Percentiles rank a stretch among this genome's conserved stretches.
phyloP scores from a whole-genome alignment of 2,888 invertebrate species.

The Zygogramma bicolorata region DNA sequence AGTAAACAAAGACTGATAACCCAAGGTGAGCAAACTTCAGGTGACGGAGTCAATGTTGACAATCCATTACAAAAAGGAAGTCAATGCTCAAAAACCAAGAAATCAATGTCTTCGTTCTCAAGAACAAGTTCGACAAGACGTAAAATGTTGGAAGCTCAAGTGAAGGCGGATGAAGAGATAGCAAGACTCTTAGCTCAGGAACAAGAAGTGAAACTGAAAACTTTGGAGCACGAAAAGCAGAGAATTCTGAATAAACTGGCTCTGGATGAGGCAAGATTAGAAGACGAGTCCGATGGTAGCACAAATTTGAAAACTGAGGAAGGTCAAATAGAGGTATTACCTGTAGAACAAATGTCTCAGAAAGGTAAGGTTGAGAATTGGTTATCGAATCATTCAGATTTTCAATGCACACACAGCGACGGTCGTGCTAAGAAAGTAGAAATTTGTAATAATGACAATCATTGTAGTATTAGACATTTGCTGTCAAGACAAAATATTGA shows the following conservation, averaged over 20 bases:
- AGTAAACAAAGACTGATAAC: background rate
- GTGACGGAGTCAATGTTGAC: background rate
- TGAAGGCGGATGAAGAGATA: no score
- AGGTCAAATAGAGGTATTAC: background rate
- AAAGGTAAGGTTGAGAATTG: background rate
- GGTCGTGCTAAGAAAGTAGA: no score
- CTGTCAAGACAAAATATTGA: background rate
- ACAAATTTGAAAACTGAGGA: background rate
- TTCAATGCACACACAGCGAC: background rate
- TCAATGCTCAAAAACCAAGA: no score
- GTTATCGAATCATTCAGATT: no score
- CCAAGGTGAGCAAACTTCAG: background rate
- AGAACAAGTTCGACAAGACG: no score
- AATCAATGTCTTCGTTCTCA: no score
- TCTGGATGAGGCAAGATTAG: background rate
- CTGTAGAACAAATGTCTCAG: background rate
- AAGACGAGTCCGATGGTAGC: background rate
- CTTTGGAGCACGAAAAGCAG: background rate
- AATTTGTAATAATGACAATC: background rate
- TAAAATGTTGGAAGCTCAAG: no score
- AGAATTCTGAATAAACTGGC: background rate
- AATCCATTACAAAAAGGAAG: no score
- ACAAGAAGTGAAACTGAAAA: background rate
- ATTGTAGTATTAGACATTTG: background rate
- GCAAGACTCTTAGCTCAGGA: no score